phyloP scores from a whole-genome alignment of 1,140 invertebrate species.

The Dinothrombium tinctorium region DNA sequence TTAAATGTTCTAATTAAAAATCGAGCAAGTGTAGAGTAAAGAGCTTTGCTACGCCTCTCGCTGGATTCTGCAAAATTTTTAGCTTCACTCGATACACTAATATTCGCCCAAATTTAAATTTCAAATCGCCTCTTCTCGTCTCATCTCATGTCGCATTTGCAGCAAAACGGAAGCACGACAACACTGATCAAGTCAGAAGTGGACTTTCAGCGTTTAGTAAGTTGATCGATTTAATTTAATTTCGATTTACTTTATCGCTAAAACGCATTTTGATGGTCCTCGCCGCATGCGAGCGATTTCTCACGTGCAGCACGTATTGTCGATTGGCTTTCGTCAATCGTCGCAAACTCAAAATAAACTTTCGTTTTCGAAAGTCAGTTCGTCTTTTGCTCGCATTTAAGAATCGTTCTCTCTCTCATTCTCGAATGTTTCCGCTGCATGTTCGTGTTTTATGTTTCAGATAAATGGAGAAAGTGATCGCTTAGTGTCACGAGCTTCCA shows the following conservation, averaged over 20 bases:
- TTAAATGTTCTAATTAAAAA: too few species aligned
- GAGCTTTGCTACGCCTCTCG: too few species aligned
- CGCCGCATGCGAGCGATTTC: not conserved
- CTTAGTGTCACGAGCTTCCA: slow-evolving; percentile 2
- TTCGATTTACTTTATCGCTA: not conserved
- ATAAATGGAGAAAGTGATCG: not conserved
- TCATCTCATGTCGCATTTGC: not conserved
- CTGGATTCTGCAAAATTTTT: too few species aligned
- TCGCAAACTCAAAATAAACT: not conserved
- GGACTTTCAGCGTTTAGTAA: slow-evolving; percentile 13
- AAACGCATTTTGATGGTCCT: not conserved
- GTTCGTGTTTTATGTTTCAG: not conserved
- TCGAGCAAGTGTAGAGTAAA: too few species aligned
- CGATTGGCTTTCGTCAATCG: not conserved
- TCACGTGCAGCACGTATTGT: not conserved
- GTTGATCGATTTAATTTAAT: not conserved
- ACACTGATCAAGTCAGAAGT: slow-evolving; percentile 11
- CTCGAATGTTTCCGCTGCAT: not conserved
- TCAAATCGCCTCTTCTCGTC: too few species aligned
- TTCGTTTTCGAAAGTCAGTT: not conserved
- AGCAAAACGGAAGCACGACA: not conserved
- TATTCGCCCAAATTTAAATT: too few species aligned
- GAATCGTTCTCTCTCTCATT: not conserved
- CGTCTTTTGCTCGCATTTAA: not conserved
- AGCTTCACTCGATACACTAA: too few species aligned